Base-by-base conservation (phyloP, 2,797 vertebrate species). In the Cyclura pinguis region DNA sequence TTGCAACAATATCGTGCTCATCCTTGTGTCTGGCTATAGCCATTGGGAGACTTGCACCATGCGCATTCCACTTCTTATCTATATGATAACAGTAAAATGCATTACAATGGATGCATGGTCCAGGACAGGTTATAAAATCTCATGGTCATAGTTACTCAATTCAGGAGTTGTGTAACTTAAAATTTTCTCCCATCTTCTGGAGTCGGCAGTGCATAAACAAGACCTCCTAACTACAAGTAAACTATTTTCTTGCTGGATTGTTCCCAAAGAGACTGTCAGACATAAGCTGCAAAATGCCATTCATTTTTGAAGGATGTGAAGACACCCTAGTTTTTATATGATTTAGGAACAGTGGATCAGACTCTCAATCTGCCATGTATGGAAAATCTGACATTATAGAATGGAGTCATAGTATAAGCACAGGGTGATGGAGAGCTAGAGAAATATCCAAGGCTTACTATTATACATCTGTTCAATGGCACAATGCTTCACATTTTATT, bases 201-300 rank as follows among this genome's bases (percentile, higher is more conserved):
- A 64, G 59, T 64, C 16, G 24, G 80, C 81, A 90, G 84, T 88
- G 69, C 91, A 91, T 77, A 92, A 76, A 74, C 85, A 91, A 89
- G 77, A 52, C 89, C 10, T n/a, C 92, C 90, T 74, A 92, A 5
- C 42, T 90, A 94, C 90, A 87, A 86, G 78, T 50, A 88, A 57
- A 69, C 64, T 84, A 73, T 2, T 80, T 92, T 86, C 22, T 92
- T 85, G 4, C 27, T 87, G 83, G 57, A 10, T 82, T 89, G 62
- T 38, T 88, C 91, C 89, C 92, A 92, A 88, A 91, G 77, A 0
- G 1, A 69, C 87, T 95, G 93, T 85, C 73, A 94, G 93, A 80
- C 74, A 82, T 82, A 74, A 47, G 62, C 72, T 89, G 84, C 73
- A 84, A 93, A 92, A 93, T 90, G 84, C 55, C 82, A 89, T 29